Evolutionary conservation across 1,140 invertebrate genomes (phyloP).

Genomic region (Steinernema feltiae): DNA sequence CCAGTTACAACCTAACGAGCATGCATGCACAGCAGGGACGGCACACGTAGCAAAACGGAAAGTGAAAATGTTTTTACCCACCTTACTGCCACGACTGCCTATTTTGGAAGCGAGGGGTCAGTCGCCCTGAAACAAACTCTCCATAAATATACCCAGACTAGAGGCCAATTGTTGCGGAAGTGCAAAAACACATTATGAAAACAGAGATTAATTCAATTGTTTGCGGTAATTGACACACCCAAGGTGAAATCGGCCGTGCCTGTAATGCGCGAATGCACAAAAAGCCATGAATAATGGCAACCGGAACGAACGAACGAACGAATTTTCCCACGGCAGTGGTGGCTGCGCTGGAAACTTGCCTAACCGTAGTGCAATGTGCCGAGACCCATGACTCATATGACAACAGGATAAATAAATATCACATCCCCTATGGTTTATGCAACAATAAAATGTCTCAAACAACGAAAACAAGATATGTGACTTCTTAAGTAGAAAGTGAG

Average conservation of each 20-base stretch:
- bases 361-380: no score
- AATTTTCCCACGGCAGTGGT: no score
- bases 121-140: constrained; percentile 9
- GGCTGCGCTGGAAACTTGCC: no score
- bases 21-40: constrained; percentile 14
- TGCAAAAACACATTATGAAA: no score
- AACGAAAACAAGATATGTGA: not conserved
- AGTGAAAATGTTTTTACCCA: not conserved
- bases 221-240: no score
- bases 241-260: no score
- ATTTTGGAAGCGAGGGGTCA: not conserved
- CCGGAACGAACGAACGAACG: no score
- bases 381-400: no score
- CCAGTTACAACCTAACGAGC: no score
- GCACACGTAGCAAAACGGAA: not conserved
- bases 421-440: no score
- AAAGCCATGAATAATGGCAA: not conserved
- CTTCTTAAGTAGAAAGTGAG: not conserved
- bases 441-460: not conserved
- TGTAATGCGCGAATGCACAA: not conserved
- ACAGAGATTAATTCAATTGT: no score
- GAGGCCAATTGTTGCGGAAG: not conserved
- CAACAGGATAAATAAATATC: no score
- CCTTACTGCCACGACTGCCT: not conserved
- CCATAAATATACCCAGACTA: not conserved